Conservation (phyloP, 1,140 invertebrate genomes). For the Leptinotarsa lineolata region DNA sequence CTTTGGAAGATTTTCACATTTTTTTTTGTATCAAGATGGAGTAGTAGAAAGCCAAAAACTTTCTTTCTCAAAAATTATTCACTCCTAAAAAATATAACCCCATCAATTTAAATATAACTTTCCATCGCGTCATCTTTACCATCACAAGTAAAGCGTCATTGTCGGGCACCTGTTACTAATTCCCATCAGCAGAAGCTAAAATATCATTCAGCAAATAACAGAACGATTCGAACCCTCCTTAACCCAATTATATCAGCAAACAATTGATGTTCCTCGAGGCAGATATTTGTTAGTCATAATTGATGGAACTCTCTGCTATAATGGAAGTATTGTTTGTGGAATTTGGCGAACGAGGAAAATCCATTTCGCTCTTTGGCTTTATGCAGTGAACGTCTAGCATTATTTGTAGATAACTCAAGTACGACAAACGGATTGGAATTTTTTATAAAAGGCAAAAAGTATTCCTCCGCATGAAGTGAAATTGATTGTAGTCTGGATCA, state of each 20-base stretch:
- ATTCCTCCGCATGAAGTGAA: too few species aligned
- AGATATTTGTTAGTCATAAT: slow-evolving; percentile 7
- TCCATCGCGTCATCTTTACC: too few species aligned
- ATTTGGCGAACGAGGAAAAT: background rate
- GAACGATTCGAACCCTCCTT: background rate
- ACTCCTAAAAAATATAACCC: too few species aligned
- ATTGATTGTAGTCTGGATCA: too few species aligned
- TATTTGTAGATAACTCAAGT: background rate
- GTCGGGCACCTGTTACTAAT: background rate
- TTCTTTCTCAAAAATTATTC: too few species aligned
- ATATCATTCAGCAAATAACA: background rate
- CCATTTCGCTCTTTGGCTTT: background rate
- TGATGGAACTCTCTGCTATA: background rate
- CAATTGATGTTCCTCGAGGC: background rate
- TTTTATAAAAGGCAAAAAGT: background rate
- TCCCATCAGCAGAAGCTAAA: background rate
- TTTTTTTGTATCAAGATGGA: too few species aligned
- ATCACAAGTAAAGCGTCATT: background rate
- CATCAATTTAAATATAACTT: too few species aligned
- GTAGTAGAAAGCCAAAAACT: too few species aligned
- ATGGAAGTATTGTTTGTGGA: slow-evolving; percentile 5
- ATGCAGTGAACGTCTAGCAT: background rate
- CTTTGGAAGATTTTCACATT: too few species aligned
- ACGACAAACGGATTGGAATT: background rate
- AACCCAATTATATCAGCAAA: slow-evolving; percentile 3